These are phyloP conservation scores for Empidonax alnorum DNA, from an alignment of 2,113 vertebrate genomes.

Conservation along the genomic window DNA sequence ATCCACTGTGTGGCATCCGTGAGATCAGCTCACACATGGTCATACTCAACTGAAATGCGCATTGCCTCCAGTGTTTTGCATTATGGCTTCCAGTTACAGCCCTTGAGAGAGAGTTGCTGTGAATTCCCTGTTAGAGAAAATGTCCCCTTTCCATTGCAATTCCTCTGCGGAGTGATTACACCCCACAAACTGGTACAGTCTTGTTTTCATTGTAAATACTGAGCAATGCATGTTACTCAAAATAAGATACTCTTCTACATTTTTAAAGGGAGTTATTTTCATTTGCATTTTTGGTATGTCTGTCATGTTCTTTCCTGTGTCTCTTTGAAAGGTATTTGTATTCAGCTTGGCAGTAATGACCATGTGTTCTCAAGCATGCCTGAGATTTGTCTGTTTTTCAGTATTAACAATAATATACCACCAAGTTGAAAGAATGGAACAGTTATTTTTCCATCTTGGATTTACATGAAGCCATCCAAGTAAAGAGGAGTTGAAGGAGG, in stretches of 20 bases:
- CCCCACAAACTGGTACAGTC: background rate
- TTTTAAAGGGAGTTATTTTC: background rate
- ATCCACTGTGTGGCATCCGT: rapidly evolving
- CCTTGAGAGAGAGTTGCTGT: background rate
- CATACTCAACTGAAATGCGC: background rate
- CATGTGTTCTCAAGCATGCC: background rate
- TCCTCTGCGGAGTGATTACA: background rate
- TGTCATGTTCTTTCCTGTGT: background rate
- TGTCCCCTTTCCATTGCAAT: background rate
- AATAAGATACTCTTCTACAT: background rate
- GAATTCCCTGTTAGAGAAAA: background rate
- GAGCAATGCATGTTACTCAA: background rate
- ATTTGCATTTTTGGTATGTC: rapidly evolving
- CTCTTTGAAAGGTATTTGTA: background rate
- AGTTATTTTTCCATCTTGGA: background rate
- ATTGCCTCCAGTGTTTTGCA: background rate
- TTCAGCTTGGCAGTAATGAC: background rate
- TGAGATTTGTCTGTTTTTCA: background rate
- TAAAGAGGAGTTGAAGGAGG: background rate
- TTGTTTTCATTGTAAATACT: background rate
- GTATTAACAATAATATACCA: background rate
- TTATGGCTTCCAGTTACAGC: background rate
- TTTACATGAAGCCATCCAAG: background rate
- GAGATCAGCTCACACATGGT: background rate
- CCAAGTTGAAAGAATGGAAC: background rate